These are phyloP conservation scores for Prionchulus punctatus DNA, from an alignment of 2,888 invertebrate genomes.

Conservation along the genomic window DNA sequence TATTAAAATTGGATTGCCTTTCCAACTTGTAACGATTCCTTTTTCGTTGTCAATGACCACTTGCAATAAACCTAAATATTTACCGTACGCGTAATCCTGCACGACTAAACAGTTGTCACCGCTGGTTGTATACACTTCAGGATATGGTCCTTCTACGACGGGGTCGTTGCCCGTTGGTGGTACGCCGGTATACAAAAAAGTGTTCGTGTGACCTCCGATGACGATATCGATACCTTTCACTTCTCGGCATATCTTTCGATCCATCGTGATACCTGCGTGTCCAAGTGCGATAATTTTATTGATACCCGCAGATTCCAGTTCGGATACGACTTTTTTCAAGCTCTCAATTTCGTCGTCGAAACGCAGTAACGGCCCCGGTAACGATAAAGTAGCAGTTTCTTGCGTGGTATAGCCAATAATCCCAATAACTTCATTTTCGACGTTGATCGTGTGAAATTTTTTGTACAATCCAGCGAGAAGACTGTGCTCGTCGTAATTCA, in stretches of 20 bases:
- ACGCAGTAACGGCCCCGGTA: not conserved
- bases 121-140: conserved; percentile 6
- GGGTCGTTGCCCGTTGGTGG: conserved; percentile 6
- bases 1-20: conserved; percentile 56
- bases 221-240: conserved; percentile 67
- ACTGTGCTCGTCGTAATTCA: not conserved
- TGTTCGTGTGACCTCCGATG: conserved; percentile 77
- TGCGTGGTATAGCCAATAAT: not conserved
- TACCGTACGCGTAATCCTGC: conserved; percentile 75
- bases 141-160: conserved; percentile 10
- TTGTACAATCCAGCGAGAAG: not conserved
- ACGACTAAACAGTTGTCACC: conserved; percentile 41
- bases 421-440: not conserved
- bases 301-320: conserved; percentile 42
- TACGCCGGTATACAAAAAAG: conserved; percentile 64
- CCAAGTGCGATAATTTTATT: conserved; percentile 71
- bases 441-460: too few species aligned
- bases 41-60: conserved; percentile 49
- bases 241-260: conserved; percentile 55
- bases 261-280: conserved; percentile 64
- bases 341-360: conserved; percentile 12
- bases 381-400: not conserved
- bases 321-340: conserved; percentile 20
- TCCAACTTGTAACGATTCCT: conserved; percentile 52
- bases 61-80: conserved; percentile 64